A percentile compares a stretch with the other conserved stretches of the same genome.
Evolutionary conservation across 2,797 vertebrate species (phyloP).

Genomic region (Urosaurus nigricauda): DNA sequence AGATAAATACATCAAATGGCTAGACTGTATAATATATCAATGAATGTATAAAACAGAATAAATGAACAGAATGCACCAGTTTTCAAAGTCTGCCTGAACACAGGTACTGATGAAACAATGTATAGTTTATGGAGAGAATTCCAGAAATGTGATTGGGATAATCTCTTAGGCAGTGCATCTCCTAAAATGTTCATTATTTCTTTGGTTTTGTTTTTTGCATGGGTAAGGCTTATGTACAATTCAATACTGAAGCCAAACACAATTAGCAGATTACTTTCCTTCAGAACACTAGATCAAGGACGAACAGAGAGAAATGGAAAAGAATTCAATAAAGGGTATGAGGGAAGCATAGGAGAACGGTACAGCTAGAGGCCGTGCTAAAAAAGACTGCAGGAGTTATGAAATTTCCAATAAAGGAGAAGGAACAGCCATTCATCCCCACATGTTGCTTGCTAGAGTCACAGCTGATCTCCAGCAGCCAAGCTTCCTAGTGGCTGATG

Average conservation of each 20-base stretch:
- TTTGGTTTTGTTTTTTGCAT: not conserved
- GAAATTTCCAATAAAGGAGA: not conserved
- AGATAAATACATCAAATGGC: not conserved
- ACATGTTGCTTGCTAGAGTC: not conserved
- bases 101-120: not conserved
- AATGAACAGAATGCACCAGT: not conserved
- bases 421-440: not conserved
- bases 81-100: not conserved
- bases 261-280: conserved; percentile 2
- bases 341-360: not conserved
- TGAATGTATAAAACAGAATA: not conserved
- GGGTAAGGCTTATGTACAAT: not conserved
- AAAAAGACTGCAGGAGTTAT: not conserved
- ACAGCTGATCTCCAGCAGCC: conserved; percentile 20
- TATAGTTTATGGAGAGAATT: not conserved
- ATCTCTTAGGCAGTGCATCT: not conserved
- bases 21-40: not conserved
- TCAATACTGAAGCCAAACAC: not conserved
- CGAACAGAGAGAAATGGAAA: not conserved
- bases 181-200: not conserved
- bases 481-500: accelerated
- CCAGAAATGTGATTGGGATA: not conserved
- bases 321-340: not conserved
- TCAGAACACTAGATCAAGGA: not conserved
- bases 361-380: not conserved